A percentile compares a stretch with the other conserved stretches of the same genome.
These are phyloP conservation scores for Notiomystis cincta DNA, from an alignment of 2,113 vertebrate species.

Conservation along the genomic window DNA sequence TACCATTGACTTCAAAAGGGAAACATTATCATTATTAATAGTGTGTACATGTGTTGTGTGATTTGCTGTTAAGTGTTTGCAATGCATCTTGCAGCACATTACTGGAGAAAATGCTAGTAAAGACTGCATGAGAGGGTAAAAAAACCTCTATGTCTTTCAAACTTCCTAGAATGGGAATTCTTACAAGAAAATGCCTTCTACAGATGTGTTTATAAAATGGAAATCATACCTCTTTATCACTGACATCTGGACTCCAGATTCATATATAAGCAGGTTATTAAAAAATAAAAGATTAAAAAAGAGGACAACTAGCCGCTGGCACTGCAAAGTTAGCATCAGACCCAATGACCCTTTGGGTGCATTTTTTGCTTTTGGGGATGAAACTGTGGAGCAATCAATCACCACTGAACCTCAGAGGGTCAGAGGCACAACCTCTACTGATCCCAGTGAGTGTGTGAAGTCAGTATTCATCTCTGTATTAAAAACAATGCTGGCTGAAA, in stretches of 20 bases:
- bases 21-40: neutral
- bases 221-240: constrained; percentile 68
- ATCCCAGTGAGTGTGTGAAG: neutral
- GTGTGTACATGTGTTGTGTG: neutral
- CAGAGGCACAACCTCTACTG: neutral
- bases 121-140: neutral
- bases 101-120: neutral
- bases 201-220: constrained; percentile 73
- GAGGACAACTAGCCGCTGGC: constrained; percentile 2
- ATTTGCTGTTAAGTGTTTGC: neutral
- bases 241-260: constrained; percentile 89
- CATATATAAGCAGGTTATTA: constrained; percentile 66
- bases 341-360: constrained; percentile 4
- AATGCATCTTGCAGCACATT: neutral
- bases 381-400: neutral
- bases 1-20: neutral
- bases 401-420: neutral
- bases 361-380: constrained; percentile 21
- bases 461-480: neutral
- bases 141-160: neutral
- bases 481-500: neutral
- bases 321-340: constrained; percentile 45
- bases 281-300: constrained; percentile 58
- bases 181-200: constrained; percentile 68
- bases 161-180: constrained; percentile 28